These are phyloP conservation scores for Notodonta dromedarius DNA, from an alignment of 2,888 invertebrate genomes.

Conservation along the genomic window DNA sequence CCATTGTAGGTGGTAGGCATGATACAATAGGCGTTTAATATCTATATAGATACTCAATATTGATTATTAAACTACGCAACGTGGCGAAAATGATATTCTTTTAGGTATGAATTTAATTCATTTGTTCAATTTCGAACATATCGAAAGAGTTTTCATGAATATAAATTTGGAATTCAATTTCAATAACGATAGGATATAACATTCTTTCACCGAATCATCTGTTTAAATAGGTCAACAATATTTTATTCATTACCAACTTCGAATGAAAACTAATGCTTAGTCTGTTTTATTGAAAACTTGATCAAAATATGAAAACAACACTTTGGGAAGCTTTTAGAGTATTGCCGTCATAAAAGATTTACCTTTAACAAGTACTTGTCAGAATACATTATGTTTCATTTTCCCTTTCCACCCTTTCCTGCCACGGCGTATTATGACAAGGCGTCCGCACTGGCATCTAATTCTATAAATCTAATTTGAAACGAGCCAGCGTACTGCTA, in stretches of 20 bases:
- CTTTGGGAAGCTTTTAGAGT: slow-evolving; percentile 22
- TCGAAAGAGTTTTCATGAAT: too few species aligned
- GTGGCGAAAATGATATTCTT: too few species aligned
- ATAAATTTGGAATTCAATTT: neutral
- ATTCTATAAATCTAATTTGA: too few species aligned
- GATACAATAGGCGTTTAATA: too few species aligned
- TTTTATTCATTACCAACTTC: neutral
- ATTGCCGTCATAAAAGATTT: slow-evolving; percentile 32
- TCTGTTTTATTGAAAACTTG: slow-evolving; percentile 1
- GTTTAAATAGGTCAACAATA: neutral
- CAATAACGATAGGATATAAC: neutral
- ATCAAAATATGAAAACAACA: slow-evolving; percentile 13
- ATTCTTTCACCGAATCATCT: neutral
- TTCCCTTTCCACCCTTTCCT: slow-evolving; percentile 16
- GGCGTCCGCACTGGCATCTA: neutral
- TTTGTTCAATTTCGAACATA: too few species aligned
- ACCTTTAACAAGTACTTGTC: slow-evolving; percentile 31
- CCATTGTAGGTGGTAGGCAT: too few species aligned
- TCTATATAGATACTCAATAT: too few species aligned
- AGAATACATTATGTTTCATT: slow-evolving; percentile 17
- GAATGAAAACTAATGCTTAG: neutral
- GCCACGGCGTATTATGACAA: neutral
- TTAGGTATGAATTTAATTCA: too few species aligned
- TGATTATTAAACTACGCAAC: too few species aligned
- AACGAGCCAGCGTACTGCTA: too few species aligned